Conservation (phyloP, 2,113 vertebrate species). For the Thamnophis sirtalis region DNA sequence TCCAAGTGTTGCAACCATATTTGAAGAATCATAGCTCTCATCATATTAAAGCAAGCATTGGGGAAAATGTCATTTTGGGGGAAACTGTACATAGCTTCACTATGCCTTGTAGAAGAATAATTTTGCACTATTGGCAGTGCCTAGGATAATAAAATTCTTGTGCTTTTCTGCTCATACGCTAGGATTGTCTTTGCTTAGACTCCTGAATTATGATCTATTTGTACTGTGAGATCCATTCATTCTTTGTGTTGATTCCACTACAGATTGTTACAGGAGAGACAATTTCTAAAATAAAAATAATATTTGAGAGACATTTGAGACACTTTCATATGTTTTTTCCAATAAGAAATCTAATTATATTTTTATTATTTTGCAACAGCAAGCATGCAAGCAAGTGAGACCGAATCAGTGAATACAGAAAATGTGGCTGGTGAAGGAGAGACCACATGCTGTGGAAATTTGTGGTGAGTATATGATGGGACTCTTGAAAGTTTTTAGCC, state of each 20-base stretch:
- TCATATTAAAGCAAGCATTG: neutral
- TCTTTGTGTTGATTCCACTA: neutral
- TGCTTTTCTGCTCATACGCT: neutral
- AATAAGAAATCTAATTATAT: neutral
- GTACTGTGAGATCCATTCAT: neutral
- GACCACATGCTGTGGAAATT: slow-evolving; percentile 80
- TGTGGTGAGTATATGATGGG: slow-evolving; percentile 81
- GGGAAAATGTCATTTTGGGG: neutral
- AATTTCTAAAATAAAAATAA: neutral
- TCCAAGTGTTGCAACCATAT: neutral
- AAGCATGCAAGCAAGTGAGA: slow-evolving; percentile 92
- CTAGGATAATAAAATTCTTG: neutral
- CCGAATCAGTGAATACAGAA: slow-evolving; percentile 92
- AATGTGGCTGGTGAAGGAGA: slow-evolving; percentile 87
- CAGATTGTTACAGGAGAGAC: neutral
- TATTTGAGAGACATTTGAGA: neutral
- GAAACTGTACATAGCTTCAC: neutral
- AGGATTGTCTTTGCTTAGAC: neutral
- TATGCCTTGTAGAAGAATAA: neutral
- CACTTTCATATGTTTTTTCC: neutral
- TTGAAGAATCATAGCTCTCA: neutral
- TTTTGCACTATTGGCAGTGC: neutral
- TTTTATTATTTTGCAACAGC: slow-evolving; percentile 75
- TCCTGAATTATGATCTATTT: neutral
- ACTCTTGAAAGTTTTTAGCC: neutral